Percentiles rank a stretch among this genome's conserved stretches.
These are phyloP conservation scores for Piliocolobus tephrosceles DNA, from an alignment of 2,113 vertebrate genomes.

Conservation along the genomic window DNA sequence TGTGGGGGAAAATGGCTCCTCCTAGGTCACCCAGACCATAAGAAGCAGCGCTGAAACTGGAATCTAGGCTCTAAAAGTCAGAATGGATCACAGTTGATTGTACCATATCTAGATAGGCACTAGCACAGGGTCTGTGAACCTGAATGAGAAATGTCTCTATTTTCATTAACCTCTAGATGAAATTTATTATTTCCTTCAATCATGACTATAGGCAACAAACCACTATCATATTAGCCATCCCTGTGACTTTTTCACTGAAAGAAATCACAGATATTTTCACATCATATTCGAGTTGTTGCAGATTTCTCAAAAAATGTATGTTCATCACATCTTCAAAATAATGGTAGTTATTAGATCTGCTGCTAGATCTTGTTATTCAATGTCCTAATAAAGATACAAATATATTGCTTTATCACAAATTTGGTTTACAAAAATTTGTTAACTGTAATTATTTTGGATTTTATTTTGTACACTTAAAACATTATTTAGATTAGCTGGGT, in stretches of 20 bases:
- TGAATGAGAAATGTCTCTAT: neutral
- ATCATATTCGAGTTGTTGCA: neutral
- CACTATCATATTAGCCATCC: neutral
- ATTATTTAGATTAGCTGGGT: neutral
- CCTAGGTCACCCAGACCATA: neutral
- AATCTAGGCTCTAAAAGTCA: slow-evolving; percentile 15
- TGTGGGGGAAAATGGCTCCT: neutral
- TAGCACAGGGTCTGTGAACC: neutral
- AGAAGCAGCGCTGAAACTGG: neutral
- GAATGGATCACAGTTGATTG: neutral
- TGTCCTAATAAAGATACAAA: neutral
- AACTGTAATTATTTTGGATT: neutral
- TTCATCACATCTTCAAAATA: slow-evolving; percentile 31
- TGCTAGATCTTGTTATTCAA: slow-evolving; percentile 4
- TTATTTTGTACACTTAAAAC: slow-evolving; percentile 30
- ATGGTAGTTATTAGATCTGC: neutral
- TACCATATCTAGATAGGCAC: neutral
- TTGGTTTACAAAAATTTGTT: neutral
- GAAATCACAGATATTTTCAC: neutral
- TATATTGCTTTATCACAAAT: neutral
- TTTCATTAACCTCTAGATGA: slow-evolving; percentile 33
- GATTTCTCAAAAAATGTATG: slow-evolving; percentile 27
- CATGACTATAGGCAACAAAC: neutral
- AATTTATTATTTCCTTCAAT: slow-evolving; percentile 1
- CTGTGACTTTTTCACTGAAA: neutral